These are phyloP conservation scores for Nylanderia fulva DNA, from an alignment of 1,140 invertebrate genomes.

Conservation along the genomic window DNA sequence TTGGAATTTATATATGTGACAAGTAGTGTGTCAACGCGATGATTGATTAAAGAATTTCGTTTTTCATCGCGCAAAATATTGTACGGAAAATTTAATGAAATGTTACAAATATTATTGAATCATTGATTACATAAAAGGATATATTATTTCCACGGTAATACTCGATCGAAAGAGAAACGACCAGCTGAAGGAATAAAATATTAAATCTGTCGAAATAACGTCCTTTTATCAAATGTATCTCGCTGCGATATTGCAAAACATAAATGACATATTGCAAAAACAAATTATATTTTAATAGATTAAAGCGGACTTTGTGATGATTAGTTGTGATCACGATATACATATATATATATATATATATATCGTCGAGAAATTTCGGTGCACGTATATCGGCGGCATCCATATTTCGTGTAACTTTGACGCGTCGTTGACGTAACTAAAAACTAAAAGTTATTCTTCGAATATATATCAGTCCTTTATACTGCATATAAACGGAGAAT, in stretches of 20 bases:
- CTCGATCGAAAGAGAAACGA: not conserved
- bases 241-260: not conserved
- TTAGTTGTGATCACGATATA: constrained; percentile 22
- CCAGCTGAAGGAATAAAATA: constrained; percentile 32
- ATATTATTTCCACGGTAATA: not conserved
- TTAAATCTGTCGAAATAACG: constrained; percentile 26
- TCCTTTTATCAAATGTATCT: constrained; percentile 2
- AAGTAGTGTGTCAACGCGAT: not conserved
- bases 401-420: constrained; percentile 57
- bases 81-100: not conserved
- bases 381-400: not conserved
- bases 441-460: constrained; percentile 53
- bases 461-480: constrained; percentile 23
- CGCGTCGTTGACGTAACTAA: constrained; percentile 9
- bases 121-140: constrained; percentile 3
- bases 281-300: constrained; percentile 43
- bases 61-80: not conserved
- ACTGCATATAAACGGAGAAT: constrained; percentile 45
- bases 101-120: constrained; percentile 4
- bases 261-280: constrained; percentile 27
- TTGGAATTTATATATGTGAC: not conserved
- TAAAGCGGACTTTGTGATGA: constrained; percentile 19
- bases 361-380: constrained; percentile 5
- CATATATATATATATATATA: no score
- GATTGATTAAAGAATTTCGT: constrained; percentile 12